Conservation (phyloP, 2,888 invertebrate genomes). For the Drosophila bunnanda region DNA sequence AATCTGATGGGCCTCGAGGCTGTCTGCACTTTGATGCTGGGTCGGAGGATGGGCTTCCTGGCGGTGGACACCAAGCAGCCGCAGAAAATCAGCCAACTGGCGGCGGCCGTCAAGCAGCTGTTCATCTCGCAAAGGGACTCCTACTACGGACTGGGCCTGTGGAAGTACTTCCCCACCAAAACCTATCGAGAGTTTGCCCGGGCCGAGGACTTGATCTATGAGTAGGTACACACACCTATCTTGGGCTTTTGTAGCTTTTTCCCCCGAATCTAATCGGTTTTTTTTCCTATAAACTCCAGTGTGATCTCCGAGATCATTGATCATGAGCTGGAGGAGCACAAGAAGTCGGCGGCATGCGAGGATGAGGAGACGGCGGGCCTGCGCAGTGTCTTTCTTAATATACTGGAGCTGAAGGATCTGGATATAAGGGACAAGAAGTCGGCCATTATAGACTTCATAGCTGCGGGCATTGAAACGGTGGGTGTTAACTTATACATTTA, state of each 20-base stretch:
- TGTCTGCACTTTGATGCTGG: slow-evolving; percentile 91
- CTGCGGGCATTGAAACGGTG: slow-evolving; percentile 94
- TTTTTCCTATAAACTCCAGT: slow-evolving; percentile 84
- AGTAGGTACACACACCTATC: slow-evolving; percentile 86
- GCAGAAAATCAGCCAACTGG: slow-evolving; percentile 87
- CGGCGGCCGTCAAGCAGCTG: slow-evolving; percentile 90
- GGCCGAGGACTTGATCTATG: slow-evolving; percentile 92
- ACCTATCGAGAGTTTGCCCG: slow-evolving; percentile 89
- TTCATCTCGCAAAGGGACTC: slow-evolving; percentile 92
- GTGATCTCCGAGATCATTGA: slow-evolving; percentile 92
- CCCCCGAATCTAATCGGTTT: slow-evolving; percentile 7
- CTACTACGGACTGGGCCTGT: slow-evolving; percentile 91
- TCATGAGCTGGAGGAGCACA: slow-evolving; percentile 87
- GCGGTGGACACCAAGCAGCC: slow-evolving; percentile 85
- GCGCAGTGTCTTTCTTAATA: slow-evolving; percentile 90
- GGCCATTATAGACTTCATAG: slow-evolving; percentile 93
- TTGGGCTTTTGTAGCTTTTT: slow-evolving; percentile 7
- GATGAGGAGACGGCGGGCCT: slow-evolving; percentile 86
- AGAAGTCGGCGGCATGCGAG: slow-evolving; percentile 86
- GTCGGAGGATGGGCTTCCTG: slow-evolving; percentile 91
- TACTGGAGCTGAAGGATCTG: slow-evolving; percentile 89
- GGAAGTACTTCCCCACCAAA: slow-evolving; percentile 91
- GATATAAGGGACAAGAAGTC: slow-evolving; percentile 93
- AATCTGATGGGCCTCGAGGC: slow-evolving; percentile 93
- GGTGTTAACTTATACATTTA: slow-evolving; percentile 11